phyloP scores from a whole-genome alignment of 2,113 vertebrate genomes.

The Elachura formosa region DNA sequence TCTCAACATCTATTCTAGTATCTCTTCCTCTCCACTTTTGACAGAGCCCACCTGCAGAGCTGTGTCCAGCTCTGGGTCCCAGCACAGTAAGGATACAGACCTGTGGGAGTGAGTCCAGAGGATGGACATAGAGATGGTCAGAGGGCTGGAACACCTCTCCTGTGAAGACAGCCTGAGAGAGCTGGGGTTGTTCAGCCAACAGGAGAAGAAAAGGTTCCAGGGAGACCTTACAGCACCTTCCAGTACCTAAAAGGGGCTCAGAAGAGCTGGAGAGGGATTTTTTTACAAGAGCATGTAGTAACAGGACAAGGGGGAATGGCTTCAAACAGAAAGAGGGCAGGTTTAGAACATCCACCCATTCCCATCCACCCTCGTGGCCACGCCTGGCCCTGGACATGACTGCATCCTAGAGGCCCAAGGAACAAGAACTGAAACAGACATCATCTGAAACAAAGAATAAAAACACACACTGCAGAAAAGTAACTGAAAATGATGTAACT shows the following conservation, averaged over 20 bases:
- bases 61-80: background rate
- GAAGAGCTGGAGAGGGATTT: background rate
- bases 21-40: background rate
- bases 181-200: background rate
- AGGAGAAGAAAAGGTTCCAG: background rate
- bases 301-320: background rate
- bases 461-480: background rate
- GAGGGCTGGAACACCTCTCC: background rate
- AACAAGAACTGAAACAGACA: background rate
- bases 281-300: background rate
- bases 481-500: background rate
- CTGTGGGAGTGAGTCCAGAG: background rate
- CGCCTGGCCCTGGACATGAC: background rate
- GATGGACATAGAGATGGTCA: background rate
- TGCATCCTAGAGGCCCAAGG: background rate
- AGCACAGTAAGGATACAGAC: fast-evolving
- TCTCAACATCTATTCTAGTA: background rate
- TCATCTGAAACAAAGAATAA: background rate
- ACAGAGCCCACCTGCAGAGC: background rate
- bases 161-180: background rate
- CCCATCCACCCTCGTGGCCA: fast-evolving
- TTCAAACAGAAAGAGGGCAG: background rate
- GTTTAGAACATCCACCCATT: background rate
- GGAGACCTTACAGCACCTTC: background rate
- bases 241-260: background rate